Percentiles rank a stretch among this genome's conserved stretches.
Evolutionary conservation across 2,797 vertebrate genomes (phyloP).

Genomic region (Bucorvus abyssinicus): DNA sequence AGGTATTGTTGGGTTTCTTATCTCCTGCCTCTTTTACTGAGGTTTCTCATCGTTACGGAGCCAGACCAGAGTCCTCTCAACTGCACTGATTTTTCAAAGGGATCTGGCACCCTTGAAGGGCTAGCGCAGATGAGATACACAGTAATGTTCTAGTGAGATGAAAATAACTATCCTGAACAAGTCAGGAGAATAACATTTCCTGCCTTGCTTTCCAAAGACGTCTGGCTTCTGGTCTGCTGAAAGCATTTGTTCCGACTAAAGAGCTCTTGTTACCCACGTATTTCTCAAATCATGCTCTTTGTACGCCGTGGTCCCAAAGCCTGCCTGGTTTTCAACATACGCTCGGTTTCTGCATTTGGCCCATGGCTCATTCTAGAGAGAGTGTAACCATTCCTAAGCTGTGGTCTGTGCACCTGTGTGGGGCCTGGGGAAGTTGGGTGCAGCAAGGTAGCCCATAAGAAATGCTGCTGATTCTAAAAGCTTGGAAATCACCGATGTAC

Average conservation of each 20-base stretch:
- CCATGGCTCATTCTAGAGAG: not conserved
- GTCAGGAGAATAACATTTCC: slow-evolving; percentile 17
- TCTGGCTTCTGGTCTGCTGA: not conserved
- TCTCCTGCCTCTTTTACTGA: not conserved
- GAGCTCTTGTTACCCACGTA: not conserved
- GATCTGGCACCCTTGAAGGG: not conserved
- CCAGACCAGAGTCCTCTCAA: not conserved
- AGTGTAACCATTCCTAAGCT: not conserved
- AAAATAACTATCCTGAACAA: slow-evolving; percentile 6
- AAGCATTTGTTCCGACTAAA: not conserved
- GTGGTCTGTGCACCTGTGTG: not conserved
- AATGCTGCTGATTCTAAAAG: not conserved
- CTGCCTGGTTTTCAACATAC: not conserved
- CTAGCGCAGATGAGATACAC: not conserved
- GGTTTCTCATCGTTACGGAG: not conserved
- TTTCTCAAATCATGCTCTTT: not conserved
- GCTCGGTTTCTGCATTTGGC: not conserved
- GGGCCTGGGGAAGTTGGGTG: not conserved
- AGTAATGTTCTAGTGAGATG: not conserved
- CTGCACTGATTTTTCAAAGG: not conserved
- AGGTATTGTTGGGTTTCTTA: not conserved
- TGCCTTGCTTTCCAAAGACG: not conserved
- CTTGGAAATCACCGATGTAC: not conserved
- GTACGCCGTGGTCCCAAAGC: not conserved
- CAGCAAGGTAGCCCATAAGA: not conserved